phyloP scores from a whole-genome alignment of 92 coral and sea anemone species.

The Isaurus tuberculatus region DNA sequence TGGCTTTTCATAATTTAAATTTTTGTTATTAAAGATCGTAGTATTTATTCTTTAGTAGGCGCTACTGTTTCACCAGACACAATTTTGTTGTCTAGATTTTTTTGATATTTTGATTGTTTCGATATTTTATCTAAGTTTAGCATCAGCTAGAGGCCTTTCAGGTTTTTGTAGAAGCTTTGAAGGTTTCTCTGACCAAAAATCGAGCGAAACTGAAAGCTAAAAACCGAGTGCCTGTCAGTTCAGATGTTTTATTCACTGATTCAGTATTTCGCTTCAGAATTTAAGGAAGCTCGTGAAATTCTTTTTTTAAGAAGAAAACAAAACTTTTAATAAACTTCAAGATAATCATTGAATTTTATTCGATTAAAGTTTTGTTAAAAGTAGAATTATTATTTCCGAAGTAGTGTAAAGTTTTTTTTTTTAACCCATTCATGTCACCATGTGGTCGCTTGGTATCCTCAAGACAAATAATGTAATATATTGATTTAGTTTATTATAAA shows the following conservation, averaged over 20 bases:
- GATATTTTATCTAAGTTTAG: background rate
- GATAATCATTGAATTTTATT: background rate
- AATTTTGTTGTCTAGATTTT: no score
- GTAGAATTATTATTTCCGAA: background rate
- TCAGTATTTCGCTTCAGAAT: background rate
- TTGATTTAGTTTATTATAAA: slow-evolving; percentile 11
- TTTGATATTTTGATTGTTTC: no score
- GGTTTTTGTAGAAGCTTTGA: background rate
- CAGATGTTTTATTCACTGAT: background rate
- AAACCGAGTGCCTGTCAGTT: background rate
- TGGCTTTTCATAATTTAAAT: no score
- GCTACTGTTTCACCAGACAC: no score
- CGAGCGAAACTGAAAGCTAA: slow-evolving; percentile 12
- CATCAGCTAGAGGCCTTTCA: background rate
- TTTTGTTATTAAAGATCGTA: no score
- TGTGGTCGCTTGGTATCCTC: background rate
- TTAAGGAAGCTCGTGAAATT: background rate
- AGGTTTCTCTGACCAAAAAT: background rate
- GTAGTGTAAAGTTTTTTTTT: background rate
- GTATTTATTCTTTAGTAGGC: no score
- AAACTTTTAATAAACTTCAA: background rate
- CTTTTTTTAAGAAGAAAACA: background rate
- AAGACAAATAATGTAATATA: background rate
- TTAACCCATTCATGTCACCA: background rate
- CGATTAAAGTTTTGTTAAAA: background rate